A percentile compares a stretch with the other conserved stretches of the same genome.
These are phyloP conservation scores for Argyrosomus regius DNA, from an alignment of 2,797 vertebrate genomes.

Conservation along the genomic window DNA sequence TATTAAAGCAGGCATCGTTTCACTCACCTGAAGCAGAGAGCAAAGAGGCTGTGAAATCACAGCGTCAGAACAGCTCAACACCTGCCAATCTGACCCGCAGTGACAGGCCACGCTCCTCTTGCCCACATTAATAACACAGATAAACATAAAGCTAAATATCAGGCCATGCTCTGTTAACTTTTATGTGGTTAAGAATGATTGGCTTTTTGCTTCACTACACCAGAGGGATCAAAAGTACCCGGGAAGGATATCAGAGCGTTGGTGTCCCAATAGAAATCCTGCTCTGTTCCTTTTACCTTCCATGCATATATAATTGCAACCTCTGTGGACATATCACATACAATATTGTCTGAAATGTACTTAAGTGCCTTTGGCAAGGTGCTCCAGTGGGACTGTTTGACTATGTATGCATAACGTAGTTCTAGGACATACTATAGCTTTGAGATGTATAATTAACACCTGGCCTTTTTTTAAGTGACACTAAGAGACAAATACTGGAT, in stretches of 20 bases:
- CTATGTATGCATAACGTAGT: slow-evolving; percentile 53
- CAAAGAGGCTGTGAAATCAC: slow-evolving; percentile 79
- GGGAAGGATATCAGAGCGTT: slow-evolving; percentile 70
- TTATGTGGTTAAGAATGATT: slow-evolving; percentile 87
- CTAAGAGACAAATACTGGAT: slow-evolving; percentile 28
- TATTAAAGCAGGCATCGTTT: slow-evolving; percentile 74
- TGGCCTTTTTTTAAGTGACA: slow-evolving; percentile 39
- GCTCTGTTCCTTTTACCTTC: slow-evolving; percentile 69
- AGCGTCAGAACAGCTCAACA: slow-evolving; percentile 78
- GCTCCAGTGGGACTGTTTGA: slow-evolving; percentile 71
- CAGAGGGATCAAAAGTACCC: slow-evolving; percentile 81
- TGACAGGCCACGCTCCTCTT: slow-evolving; percentile 77
- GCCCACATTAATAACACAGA: slow-evolving; percentile 84
- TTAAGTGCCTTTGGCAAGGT: slow-evolving; percentile 66
- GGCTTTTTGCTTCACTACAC: slow-evolving; percentile 85
- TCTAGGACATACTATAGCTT: slow-evolving; percentile 34
- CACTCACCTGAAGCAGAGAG: slow-evolving; percentile 73
- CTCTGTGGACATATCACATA: slow-evolving; percentile 71
- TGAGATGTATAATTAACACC: slow-evolving; percentile 38
- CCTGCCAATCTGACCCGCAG: slow-evolving; percentile 82
- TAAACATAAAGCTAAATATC: slow-evolving; percentile 89
- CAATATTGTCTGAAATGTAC: slow-evolving; percentile 73
- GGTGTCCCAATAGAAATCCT: slow-evolving; percentile 69
- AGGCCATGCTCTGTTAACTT: slow-evolving; percentile 87
- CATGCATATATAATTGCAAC: slow-evolving; percentile 78